These are phyloP conservation scores for Cottoperca gobio DNA, from an alignment of 2,797 vertebrate species.

Conservation along the genomic window DNA sequence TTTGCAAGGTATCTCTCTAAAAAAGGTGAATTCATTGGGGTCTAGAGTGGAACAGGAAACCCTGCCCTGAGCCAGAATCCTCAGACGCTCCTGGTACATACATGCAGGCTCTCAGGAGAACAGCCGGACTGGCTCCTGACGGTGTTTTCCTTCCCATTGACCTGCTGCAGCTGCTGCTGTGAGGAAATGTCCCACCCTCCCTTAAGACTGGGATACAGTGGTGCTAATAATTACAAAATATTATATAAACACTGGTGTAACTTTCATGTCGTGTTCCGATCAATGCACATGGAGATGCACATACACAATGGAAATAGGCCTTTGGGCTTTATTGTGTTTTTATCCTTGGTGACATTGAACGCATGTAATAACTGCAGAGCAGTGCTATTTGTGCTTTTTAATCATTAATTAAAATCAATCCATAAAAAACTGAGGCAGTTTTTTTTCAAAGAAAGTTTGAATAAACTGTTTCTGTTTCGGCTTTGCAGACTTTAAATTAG, in stretches of 20 bases:
- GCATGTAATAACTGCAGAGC: no score
- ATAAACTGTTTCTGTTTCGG: neutral
- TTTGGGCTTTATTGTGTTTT: no score
- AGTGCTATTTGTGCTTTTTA: no score
- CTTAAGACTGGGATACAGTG: neutral
- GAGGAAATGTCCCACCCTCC: slow-evolving; percentile 33
- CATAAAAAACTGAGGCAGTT: no score
- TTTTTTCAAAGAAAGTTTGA: neutral
- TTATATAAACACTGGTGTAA: no score
- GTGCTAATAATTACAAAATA: slow-evolving; percentile 4
- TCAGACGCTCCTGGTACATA: slow-evolving; percentile 42
- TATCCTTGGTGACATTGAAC: no score
- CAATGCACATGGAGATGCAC: no score
- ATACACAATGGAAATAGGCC: no score
- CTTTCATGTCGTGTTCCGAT: neutral
- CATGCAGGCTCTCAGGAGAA: slow-evolving; percentile 37
- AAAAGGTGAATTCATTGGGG: slow-evolving; percentile 79
- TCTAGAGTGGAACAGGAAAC: slow-evolving; percentile 79
- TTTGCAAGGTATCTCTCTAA: slow-evolving; percentile 72
- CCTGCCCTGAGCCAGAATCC: slow-evolving; percentile 71
- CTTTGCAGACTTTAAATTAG: neutral
- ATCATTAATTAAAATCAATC: no score
- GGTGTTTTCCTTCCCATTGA: slow-evolving; percentile 63
- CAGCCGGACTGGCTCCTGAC: slow-evolving; percentile 31
- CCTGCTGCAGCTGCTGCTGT: slow-evolving; percentile 25